Conservation (phyloP, 2,113 vertebrate genomes). For the Genyomyrus donnyi region DNA sequence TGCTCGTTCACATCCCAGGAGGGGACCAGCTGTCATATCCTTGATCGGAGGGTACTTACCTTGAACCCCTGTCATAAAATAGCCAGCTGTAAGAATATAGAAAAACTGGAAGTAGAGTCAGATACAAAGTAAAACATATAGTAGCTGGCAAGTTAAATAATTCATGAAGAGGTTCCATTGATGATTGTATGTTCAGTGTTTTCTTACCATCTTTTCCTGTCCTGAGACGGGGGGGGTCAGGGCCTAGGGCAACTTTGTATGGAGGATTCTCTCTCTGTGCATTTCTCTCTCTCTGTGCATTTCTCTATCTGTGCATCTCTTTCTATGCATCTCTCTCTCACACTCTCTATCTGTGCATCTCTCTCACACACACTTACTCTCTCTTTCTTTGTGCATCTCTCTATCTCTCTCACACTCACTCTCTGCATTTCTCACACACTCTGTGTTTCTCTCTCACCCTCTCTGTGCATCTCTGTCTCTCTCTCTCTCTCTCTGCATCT, state of each 20-base stretch:
- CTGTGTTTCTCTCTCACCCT: background rate
- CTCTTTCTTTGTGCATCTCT: background rate
- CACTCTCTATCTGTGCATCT: background rate
- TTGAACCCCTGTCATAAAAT: background rate
- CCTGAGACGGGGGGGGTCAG: background rate
- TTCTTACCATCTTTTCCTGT: background rate
- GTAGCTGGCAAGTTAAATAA: background rate
- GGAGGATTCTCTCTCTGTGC: background rate
- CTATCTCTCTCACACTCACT: background rate
- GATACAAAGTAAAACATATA: background rate
- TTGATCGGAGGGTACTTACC: background rate
- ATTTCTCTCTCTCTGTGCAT: background rate
- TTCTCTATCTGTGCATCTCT: background rate
- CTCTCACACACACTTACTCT: background rate
- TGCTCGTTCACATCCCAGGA: background rate
- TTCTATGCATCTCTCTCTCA: background rate
- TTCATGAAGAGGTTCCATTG: background rate
- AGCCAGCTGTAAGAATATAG: background rate
- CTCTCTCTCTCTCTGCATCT: background rate
- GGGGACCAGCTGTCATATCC: background rate
- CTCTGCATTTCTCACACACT: background rate
- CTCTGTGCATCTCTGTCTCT: background rate
- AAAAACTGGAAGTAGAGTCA: background rate
- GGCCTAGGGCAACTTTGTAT: background rate
- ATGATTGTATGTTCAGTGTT: background rate